Conservation (phyloP, 1,140 invertebrate genomes). For the Drosophila subobscura region DNA sequence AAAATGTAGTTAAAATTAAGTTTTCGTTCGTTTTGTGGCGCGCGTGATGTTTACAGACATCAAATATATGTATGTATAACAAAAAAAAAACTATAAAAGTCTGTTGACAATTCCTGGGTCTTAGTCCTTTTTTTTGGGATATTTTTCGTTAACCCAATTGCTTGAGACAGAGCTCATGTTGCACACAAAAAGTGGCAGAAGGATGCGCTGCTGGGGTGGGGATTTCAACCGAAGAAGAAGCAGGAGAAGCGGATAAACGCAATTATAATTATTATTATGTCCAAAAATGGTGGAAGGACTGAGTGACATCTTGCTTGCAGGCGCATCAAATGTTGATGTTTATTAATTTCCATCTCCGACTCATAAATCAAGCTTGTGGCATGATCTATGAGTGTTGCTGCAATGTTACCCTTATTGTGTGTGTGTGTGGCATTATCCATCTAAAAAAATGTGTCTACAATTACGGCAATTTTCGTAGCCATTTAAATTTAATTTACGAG, state of each 20-base stretch:
- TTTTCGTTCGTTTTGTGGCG: slow-evolving; percentile 38
- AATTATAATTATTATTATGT: slow-evolving; percentile 25
- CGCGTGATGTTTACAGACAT: slow-evolving; percentile 53
- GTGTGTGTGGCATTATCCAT: slow-evolving; percentile 25
- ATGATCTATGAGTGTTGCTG: slow-evolving; percentile 54
- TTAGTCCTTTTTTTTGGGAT: slow-evolving; percentile 4
- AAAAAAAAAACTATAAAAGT: slow-evolving; percentile 30
- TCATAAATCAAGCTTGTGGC: slow-evolving; percentile 60
- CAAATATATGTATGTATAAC: slow-evolving; percentile 21
- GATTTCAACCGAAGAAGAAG: not conserved
- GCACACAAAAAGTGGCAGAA: slow-evolving; percentile 52
- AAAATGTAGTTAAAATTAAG: slow-evolving; percentile 77
- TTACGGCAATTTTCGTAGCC: slow-evolving; percentile 35
- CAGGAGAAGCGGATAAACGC: slow-evolving; percentile 8
- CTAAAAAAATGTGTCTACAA: slow-evolving; percentile 28
- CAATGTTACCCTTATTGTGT: no score
- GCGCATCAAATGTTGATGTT: slow-evolving; percentile 60
- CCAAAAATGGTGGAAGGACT: slow-evolving; percentile 1
- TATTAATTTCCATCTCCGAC: slow-evolving; percentile 64
- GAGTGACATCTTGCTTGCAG: slow-evolving; percentile 26
- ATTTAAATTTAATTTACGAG: slow-evolving; percentile 26
- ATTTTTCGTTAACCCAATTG: slow-evolving; percentile 28
- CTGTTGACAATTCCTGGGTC: slow-evolving; percentile 30
- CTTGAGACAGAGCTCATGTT: slow-evolving; percentile 33
- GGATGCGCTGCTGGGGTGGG: slow-evolving; percentile 14